phyloP scores from a whole-genome alignment of 2,888 invertebrate genomes.

The Beris chalybata region DNA sequence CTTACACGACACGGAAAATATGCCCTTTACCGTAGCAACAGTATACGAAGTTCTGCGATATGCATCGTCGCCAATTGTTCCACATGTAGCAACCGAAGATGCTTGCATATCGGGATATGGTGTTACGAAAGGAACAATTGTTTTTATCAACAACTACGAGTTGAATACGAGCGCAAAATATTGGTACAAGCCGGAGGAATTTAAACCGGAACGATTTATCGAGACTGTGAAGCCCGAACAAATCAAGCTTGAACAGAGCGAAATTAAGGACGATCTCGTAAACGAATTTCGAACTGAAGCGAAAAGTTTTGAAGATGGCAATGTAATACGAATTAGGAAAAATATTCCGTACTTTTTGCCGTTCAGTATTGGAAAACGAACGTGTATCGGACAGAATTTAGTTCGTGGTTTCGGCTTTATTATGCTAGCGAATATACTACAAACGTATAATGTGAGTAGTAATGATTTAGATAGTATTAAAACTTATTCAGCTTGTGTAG shows the following conservation, averaged over 20 bases:
- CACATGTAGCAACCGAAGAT: constrained; percentile 81
- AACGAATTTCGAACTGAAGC: background rate
- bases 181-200: constrained; percentile 73
- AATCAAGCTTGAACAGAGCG: constrained; percentile 44
- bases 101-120: constrained; percentile 71
- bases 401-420: constrained; percentile 76
- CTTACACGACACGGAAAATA: constrained; percentile 66
- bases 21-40: constrained; percentile 82
- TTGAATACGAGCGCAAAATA: constrained; percentile 72
- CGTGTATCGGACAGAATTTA: constrained; percentile 77
- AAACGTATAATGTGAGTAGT: constrained; percentile 67
- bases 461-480: constrained; percentile 59
- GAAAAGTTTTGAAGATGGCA: background rate
- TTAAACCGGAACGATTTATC: constrained; percentile 76
- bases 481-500: constrained; percentile 68
- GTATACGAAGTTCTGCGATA: constrained; percentile 78
- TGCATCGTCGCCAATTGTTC: constrained; percentile 86
- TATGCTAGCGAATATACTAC: constrained; percentile 70
- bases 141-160: constrained; percentile 83
- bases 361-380: constrained; percentile 78
- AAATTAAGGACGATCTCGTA: constrained; percentile 53
- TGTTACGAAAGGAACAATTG: constrained; percentile 75
- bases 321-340: constrained; percentile 51
- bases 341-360: constrained; percentile 73
- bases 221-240: constrained; percentile 49